phyloP scores from a whole-genome alignment of 2,113 vertebrate genomes.

The Sturnus vulgaris region DNA sequence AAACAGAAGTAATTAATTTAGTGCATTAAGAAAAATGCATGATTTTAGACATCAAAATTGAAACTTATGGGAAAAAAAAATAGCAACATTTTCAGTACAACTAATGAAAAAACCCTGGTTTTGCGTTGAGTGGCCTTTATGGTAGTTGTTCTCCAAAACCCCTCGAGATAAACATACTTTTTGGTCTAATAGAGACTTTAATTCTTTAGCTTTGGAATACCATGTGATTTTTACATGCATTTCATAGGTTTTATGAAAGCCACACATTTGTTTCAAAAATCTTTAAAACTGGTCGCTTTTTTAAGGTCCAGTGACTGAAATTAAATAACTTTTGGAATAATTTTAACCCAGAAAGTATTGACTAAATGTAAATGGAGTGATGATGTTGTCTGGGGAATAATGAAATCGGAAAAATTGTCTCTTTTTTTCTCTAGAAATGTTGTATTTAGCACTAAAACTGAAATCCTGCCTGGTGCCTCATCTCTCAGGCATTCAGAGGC shows the following conservation, averaged over 20 bases:
- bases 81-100: neutral
- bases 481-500: neutral
- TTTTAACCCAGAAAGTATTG: neutral
- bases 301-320: neutral
- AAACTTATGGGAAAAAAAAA: neutral
- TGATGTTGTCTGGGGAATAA: neutral
- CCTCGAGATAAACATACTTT: neutral
- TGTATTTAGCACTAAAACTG: neutral
- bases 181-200: neutral
- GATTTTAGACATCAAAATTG: neutral
- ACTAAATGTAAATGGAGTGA: neutral
- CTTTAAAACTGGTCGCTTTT: neutral
- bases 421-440: neutral
- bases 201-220: neutral
- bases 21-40: neutral
- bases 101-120: accelerated
- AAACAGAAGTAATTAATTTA: neutral
- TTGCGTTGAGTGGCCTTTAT: neutral
- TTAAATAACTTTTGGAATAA: neutral
- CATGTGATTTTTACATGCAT: neutral
- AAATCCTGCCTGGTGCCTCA: neutral
- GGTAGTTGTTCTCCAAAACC: neutral
- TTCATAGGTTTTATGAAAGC: neutral
- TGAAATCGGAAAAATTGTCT: neutral
- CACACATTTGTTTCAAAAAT: neutral